Base-by-base conservation (phyloP, 2,888 invertebrate species). In the Drosophila neotestacea region DNA sequence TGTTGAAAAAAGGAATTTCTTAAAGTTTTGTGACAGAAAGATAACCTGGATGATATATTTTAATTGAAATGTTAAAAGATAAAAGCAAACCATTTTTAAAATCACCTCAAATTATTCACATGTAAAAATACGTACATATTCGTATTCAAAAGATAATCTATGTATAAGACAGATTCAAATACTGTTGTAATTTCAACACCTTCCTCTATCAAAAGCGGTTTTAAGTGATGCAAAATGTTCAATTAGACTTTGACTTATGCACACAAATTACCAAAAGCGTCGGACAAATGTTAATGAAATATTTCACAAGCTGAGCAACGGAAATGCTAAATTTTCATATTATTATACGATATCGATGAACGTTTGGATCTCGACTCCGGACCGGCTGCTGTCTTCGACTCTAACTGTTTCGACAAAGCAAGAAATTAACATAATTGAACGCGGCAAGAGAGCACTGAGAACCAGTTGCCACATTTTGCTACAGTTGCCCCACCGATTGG, bases 261-360 rank as follows among this genome's bases (percentile, higher is more conserved):
- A 80, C 85, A 88, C 80, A 82, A 87, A 85, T 79, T 74, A 82
- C 61, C 73, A 59, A 72, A 75, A 71, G 70, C 64, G 76, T 65
- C 51, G 70, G 74, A 71, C 72, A 77, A 68, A 85, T 81, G 70
- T 71, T 76, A 78, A 83, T 73, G 78, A 70, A 73, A 80, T 50
- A 77, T 85, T 85, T 88, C 88, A 75, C 85, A 85, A 85, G 67
- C 52, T 70, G 59, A 63, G 61, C 77, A 88, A 77, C 89, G 85
- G 89, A 85, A 85, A 85, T 88, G 85, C 72, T 85, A 88, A 88
- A 85, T 88, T 79, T 84, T 85, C 87, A 87, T 84, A 86, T 88
- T 88, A 88, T 85, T 88, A 85, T 85, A 85, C 84, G 77, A 81
- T 73, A 78, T 75, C 84, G 78, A 88, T 78, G 56, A 47, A 44